These are phyloP conservation scores for Tetramorium alpestre DNA, from an alignment of 1,140 invertebrate species.

Conservation along the genomic window DNA sequence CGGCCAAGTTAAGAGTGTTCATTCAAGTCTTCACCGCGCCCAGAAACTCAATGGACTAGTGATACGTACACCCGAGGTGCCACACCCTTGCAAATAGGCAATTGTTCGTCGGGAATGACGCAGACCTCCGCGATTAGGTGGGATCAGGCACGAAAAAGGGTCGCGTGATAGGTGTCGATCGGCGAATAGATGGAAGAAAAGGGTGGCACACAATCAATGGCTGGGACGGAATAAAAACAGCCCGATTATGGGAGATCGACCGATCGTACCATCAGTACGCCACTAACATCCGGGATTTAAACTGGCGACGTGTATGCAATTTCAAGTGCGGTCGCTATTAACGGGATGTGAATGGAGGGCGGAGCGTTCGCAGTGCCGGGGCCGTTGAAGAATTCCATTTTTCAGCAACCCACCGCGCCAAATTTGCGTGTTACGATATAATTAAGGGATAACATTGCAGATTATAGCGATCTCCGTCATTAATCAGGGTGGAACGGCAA, in stretches of 20 bases:
- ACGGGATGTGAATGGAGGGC: constrained; percentile 11
- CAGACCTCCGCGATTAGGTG: constrained; percentile 64
- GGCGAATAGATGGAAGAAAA: constrained; percentile 7
- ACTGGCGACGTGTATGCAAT: constrained; percentile 6
- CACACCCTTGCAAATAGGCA: constrained; percentile 73
- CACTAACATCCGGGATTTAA: constrained; percentile 16
- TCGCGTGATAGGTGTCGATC: constrained; percentile 36
- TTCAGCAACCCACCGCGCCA: background rate
- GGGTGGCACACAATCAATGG: constrained; percentile 42
- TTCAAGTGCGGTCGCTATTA: constrained; percentile 5
- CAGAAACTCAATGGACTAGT: constrained; percentile 66
- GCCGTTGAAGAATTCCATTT: background rate
- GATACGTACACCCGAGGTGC: constrained; percentile 31
- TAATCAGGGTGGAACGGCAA: background rate
- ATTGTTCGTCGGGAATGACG: constrained; percentile 58
- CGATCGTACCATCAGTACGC: background rate
- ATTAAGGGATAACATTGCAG: background rate
- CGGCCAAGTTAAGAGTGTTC: constrained; percentile 53
- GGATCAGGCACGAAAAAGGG: constrained; percentile 57
- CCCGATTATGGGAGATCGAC: constrained; percentile 43
- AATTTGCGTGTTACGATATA: constrained; percentile 27
- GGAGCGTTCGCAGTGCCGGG: background rate
- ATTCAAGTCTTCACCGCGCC: constrained; percentile 68
- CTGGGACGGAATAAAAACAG: constrained; percentile 48
- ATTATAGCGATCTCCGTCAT: background rate